Percentiles rank a stretch among this genome's conserved stretches.
Evolutionary conservation across 2,113 vertebrate species (phyloP).

Genomic region (Pelecanoides urinatrix): DNA sequence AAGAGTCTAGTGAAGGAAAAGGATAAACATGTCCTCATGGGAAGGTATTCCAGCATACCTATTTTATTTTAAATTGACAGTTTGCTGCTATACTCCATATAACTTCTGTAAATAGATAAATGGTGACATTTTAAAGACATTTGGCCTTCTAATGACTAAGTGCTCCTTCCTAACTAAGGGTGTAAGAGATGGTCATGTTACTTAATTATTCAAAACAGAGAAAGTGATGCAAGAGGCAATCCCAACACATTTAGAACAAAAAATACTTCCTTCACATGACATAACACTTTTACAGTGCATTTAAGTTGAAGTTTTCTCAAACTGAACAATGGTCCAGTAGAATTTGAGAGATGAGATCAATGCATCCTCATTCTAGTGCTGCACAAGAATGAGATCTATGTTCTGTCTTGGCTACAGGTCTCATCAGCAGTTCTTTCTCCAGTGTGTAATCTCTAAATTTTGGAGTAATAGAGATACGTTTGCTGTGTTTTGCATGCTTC

Average conservation of each 20-base stretch:
- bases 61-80: neutral
- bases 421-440: neutral
- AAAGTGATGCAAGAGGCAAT: neutral
- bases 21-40: neutral
- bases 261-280: neutral
- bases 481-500: neutral
- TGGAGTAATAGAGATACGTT: neutral
- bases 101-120: neutral
- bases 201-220: neutral
- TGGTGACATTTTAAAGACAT: neutral
- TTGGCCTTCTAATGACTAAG: neutral
- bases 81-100: neutral
- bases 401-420: neutral
- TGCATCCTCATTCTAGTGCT: neutral
- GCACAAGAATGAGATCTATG: neutral
- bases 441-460: neutral
- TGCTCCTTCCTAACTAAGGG: neutral
- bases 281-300: neutral
- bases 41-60: neutral
- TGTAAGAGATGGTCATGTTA: neutral
- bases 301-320: neutral
- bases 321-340: fast-evolving
- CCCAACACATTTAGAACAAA: neutral
- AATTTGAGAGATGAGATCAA: neutral
- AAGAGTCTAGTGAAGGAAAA: neutral